Evolutionary conservation across 2,113 vertebrate genomes (phyloP), one percentile per base, ranked within the genome.

Genomic region (Sinocyclocheilus grahami): DNA sequence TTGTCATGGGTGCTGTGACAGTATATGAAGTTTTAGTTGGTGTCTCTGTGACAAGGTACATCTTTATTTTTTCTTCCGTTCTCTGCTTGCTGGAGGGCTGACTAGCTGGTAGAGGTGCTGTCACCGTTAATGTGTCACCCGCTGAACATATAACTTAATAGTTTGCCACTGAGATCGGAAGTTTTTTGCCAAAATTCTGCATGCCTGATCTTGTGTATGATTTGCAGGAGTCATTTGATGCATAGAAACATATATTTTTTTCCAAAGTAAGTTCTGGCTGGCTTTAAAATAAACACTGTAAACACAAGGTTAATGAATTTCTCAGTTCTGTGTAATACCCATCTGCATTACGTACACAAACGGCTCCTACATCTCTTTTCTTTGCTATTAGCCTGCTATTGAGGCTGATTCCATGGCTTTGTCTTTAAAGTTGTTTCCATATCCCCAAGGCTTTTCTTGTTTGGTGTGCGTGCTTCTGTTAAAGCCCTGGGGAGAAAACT

Each of bases 401-500:
- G 20, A 72, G 69, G 30, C 27, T 30, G 55, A 37, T 86, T 37
- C 11, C 78, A 37, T 13, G 18, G 30, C 46, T 84, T 78, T 71
- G 37, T 79, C 63, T 79, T 77, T 63, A n/a, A 67, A 48, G 69
- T 83, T 82, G 83, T 86, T 89, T 88, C 83, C 39, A 24, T 78
- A 80, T 87, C 86, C 88, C 85, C 65, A 77, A 78, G 58, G 72
- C 84, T 86, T 87, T 42, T 46, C 65, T 83, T 78, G 63, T 85
- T 87, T 89, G 88, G 63, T 63, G 83, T 22, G 14, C 42, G 30
- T n/a, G 83, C 27, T 27, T 78, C 63, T 78, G 63, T 74, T 55
- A 65, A 85, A 72, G 72, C 88, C 88, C 79, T 18, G 69, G 88
- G 86, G 88, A 89, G 83, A 83, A 84, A 72, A 76, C 82, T 74